A percentile compares a stretch with the other conserved stretches of the same genome.
phyloP scores from a whole-genome alignment of 2,888 invertebrate genomes.

The Acleris emargana region DNA sequence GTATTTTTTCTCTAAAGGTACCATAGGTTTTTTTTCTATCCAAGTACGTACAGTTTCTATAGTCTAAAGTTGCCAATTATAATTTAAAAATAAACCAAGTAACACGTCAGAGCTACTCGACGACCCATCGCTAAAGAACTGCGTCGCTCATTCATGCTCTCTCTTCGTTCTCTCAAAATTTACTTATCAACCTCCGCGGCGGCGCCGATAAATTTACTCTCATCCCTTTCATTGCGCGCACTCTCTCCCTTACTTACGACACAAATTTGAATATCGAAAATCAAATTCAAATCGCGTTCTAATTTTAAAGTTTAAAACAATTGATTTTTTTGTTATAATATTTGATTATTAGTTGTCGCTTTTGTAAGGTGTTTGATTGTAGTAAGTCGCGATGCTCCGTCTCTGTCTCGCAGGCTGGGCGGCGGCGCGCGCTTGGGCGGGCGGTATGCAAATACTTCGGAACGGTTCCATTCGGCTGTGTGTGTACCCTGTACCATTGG shows the following conservation, averaged over 20 bases:
- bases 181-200: slow-evolving; percentile 68
- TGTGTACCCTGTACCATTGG: slow-evolving; percentile 81
- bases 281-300: neutral
- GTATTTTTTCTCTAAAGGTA: no score
- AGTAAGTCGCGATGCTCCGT: slow-evolving; percentile 67
- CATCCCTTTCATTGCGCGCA: slow-evolving; percentile 74
- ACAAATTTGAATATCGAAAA: slow-evolving; percentile 23
- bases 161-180: slow-evolving; percentile 61
- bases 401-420: slow-evolving; percentile 80
- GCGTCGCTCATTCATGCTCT: slow-evolving; percentile 74
- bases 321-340: neutral
- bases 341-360: slow-evolving; percentile 30
- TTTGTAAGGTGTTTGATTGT: slow-evolving; percentile 47
- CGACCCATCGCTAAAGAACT: slow-evolving; percentile 66
- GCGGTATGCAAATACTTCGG: slow-evolving; percentile 84
- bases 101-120: slow-evolving; percentile 51
- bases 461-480: slow-evolving; percentile 72
- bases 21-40: no score
- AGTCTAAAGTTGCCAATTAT: no score
- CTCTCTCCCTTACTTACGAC: slow-evolving; percentile 52
- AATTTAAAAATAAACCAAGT: no score
- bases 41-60: no score
- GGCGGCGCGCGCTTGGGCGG: slow-evolving; percentile 82
- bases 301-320: slow-evolving; percentile 25
- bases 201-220: slow-evolving; percentile 80